phyloP scores from a whole-genome alignment of 2,113 vertebrate genomes.

The Takifugu bimaculatus region DNA sequence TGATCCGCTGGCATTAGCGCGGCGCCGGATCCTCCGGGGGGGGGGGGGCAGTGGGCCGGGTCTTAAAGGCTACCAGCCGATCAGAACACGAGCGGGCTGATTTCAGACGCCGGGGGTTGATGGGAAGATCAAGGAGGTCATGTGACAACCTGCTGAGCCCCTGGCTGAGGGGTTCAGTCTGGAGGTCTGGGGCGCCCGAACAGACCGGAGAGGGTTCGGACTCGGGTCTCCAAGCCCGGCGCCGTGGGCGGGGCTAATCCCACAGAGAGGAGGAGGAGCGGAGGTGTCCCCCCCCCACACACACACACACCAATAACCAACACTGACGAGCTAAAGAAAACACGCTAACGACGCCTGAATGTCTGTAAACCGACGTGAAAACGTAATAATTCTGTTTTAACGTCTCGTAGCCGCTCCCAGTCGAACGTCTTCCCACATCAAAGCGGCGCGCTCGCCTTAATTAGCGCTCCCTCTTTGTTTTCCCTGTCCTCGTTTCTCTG shows the following conservation, averaged over 20 bases:
- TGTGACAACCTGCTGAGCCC: conserved; percentile 12
- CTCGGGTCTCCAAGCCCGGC: too few species aligned
- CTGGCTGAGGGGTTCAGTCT: conserved; percentile 1
- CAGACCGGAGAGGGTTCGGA: too few species aligned
- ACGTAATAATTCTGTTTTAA: not conserved
- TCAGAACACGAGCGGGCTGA: too few species aligned
- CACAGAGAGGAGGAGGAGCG: not conserved
- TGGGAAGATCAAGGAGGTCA: too few species aligned
- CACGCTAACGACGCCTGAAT: not conserved
- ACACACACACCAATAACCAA: conserved; percentile 2
- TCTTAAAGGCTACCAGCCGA: too few species aligned
- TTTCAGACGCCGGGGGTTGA: conserved; percentile 1
- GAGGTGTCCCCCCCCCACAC: not conserved
- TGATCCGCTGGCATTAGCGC: not conserved
- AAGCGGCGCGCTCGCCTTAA: not conserved
- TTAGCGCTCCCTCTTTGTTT: not conserved
- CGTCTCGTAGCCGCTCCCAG: not conserved
- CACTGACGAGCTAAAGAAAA: not conserved
- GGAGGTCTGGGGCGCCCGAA: too few species aligned
- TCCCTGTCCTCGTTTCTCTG: not conserved
- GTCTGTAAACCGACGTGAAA: not conserved
- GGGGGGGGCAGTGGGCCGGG: too few species aligned
- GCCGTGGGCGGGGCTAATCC: conserved; percentile 12
- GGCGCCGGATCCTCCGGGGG: too few species aligned
- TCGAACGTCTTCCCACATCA: not conserved